Evolutionary conservation across 2,113 vertebrate genomes (phyloP), one percentile per base, ranked within the genome.

Genomic region (Ophiodon elongatus): DNA sequence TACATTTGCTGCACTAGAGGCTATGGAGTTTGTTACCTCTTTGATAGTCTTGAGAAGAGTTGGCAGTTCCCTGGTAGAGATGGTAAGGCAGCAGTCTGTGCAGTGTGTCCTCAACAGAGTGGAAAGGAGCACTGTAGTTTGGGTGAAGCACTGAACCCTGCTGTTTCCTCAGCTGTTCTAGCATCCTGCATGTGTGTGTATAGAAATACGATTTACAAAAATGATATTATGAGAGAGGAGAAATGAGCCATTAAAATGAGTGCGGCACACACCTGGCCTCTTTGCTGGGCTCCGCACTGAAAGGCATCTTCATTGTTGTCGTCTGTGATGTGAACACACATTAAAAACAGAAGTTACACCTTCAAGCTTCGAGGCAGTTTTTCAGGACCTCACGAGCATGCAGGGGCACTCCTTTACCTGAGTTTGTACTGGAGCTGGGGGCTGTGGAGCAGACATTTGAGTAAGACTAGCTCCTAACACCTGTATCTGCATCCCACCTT

Each of bases 131-230:
- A 80, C 96, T 96, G 94, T 97, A 98, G 88, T 98, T 97, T 0
- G 98, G 98, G 47, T 98, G 97, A 79, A 98, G 94, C 54, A 97
- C 97, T 0, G 96, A 94, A 76, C 97, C 97, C 93, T 99, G 98
- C 80, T 99, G 97, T 87, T 95, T 97, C 88, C 97, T 96, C 85
- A 99, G 93, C 94, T 98, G 98, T 91, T 99, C 98, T 82, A 99
- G 91, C 91, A 98, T 96, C 84, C 98, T 99, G 83, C 45, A 87
- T 2, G 23, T 7, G 31, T 19, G 39, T 1, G 25, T 19, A 43
- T 47, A 80, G 8, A 76, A 45, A 80, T 4, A 59, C 1, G 4
- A 29, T 43, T 84, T 19, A 60, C 8, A 78, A 43, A 62, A 31
- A 37, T 5, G 1, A 0, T 2, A 14, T 57, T 25, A 4, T 27